A percentile compares a stretch with the other conserved stretches of the same genome.
Conservation (phyloP, 2,797 vertebrate genomes). For the Xiphophorus birchmanni region DNA sequence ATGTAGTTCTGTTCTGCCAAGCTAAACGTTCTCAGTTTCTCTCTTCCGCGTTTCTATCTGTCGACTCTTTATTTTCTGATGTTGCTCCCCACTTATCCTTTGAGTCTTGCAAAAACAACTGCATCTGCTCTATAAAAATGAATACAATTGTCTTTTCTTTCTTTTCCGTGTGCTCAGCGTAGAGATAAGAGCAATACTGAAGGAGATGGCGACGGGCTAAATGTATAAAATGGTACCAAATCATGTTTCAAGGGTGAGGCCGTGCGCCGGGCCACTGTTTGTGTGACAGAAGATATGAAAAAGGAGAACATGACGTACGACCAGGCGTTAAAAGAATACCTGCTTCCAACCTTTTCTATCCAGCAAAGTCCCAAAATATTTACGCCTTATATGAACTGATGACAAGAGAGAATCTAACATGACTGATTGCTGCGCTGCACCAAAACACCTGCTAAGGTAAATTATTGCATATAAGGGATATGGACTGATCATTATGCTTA, state of each 20-base stretch:
- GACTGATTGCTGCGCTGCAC: not conserved
- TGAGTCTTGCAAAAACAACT: constrained; percentile 11
- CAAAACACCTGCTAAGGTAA: not conserved
- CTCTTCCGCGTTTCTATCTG: not conserved
- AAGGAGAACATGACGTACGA: constrained; percentile 45
- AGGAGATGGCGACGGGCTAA: constrained; percentile 11
- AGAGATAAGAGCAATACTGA: constrained; percentile 11
- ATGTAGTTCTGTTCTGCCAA: not conserved
- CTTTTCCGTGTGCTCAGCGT: not conserved
- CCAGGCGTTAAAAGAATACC: constrained; percentile 14
- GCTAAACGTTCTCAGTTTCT: not conserved
- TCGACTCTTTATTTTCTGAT: constrained; percentile 21
- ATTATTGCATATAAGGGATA: no score
- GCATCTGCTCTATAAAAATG: not conserved
- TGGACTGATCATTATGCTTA: not conserved
- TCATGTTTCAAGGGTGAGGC: constrained; percentile 33
- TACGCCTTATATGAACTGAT: not conserved
- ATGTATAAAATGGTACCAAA: constrained; percentile 1
- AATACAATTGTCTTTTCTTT: constrained; percentile 4
- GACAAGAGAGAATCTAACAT: not conserved
- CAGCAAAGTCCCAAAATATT: constrained; percentile 22
- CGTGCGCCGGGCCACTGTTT: constrained; percentile 17
- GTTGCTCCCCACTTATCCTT: not conserved
- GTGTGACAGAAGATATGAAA: constrained; percentile 37
- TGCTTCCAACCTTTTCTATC: constrained; percentile 27